Base-by-base conservation (phyloP, 2,113 vertebrate genomes). In the Morone chrysops region DNA sequence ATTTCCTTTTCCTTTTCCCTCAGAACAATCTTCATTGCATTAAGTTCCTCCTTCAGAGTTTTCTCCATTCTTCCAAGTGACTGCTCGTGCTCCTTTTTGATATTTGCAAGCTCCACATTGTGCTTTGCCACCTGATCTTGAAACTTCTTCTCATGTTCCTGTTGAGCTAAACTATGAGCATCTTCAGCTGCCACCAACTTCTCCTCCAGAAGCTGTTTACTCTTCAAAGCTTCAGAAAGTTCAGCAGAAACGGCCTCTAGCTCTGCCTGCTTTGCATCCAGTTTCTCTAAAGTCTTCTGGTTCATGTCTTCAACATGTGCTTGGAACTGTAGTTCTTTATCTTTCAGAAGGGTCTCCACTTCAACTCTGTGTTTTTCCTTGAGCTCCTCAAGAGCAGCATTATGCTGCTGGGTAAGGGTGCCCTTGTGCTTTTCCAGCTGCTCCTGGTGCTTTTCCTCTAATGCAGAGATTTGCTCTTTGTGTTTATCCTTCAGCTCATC, bases 291-390 rank as follows among this genome's bases (percentile, higher is more conserved):
- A 0, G 94, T 97, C 87, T 96, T 99, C 87, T 96, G 95, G 90
- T 98, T 99, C 96, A 99, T 97, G 66, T 98, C 97, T 91, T 97
- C 94, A 80, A 99, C 95, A 57, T 98, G 97, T 31, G 93, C 90
- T 90, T 93, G 95, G 84, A 99, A 97, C 83, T 96, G 89, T 8
- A 75, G 22, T 87, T 99, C 97, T 88, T 96, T 99, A 56, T 98
- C 96, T 93, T 96, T 96, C 75, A 97, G 38, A 63, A 96, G 69
- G 0, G 18, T 75, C 75, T 96, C 94, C 56, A 95, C 89, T 81
- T 97, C 96, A 82, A 85, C 67, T 70, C 94, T 88, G 45, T 95
- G 92, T 80, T 96, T 95, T 83, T 95, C 92, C 89, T 92, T 92
- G 14, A 98, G 90, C 67, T 96, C 89, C 85, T 96, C 93, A 62